phyloP scores from a whole-genome alignment of 2,888 invertebrate species.

The Mylabris sibirica region DNA sequence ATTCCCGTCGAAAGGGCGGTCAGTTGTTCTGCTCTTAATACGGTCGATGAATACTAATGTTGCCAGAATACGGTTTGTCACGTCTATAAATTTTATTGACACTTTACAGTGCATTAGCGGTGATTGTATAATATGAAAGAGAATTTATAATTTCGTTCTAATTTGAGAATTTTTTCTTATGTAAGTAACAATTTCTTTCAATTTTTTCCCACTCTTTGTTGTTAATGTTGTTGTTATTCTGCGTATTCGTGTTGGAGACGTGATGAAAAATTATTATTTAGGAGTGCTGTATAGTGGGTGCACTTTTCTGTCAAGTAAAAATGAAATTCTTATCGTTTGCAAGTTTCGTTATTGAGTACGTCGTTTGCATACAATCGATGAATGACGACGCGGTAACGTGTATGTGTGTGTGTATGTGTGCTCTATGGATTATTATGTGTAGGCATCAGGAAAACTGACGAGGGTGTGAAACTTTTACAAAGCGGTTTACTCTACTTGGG shows the following conservation, averaged over 20 bases:
- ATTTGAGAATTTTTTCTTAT: background rate
- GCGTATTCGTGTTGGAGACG: background rate
- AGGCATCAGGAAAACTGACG: slow-evolving; percentile 40
- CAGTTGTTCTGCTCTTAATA: slow-evolving; percentile 47
- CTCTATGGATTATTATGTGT: slow-evolving; percentile 42
- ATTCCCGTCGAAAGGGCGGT: slow-evolving; percentile 55
- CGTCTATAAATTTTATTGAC: slow-evolving; percentile 57
- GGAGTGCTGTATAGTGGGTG: background rate
- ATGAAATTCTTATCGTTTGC: slow-evolving; percentile 39
- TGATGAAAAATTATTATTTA: background rate
- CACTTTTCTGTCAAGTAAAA: slow-evolving; percentile 19
- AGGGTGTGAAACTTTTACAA: slow-evolving; percentile 47
- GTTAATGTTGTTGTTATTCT: no score
- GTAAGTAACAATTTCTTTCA: background rate
- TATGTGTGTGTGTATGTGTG: no score
- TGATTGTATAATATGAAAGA: slow-evolving; percentile 49
- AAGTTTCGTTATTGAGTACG: slow-evolving; percentile 40
- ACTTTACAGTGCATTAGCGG: slow-evolving; percentile 59
- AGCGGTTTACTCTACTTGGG: slow-evolving; percentile 46
- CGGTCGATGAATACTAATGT: slow-evolving; percentile 58
- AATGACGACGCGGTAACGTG: slow-evolving; percentile 46
- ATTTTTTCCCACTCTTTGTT: no score
- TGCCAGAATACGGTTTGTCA: slow-evolving; percentile 39
- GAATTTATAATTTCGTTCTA: slow-evolving; percentile 18
- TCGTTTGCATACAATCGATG: slow-evolving; percentile 48